These are phyloP conservation scores for Odontocolon sp. DNA, from an alignment of 2,888 invertebrate species.

Conservation along the genomic window DNA sequence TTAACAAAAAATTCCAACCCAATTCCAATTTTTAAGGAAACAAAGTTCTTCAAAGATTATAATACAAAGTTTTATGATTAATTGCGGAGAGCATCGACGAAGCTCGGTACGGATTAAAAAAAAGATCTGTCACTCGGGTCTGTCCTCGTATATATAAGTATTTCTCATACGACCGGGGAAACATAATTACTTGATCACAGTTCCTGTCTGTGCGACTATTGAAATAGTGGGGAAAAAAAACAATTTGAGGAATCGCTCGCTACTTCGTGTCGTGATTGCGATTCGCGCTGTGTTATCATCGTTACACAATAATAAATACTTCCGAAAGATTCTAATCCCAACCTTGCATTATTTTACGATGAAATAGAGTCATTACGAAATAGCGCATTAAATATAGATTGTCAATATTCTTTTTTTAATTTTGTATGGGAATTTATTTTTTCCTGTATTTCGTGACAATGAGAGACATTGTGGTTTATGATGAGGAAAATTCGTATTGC, in stretches of 20 bases:
- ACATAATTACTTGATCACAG: constrained; percentile 23
- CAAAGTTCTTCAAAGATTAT: too few relatives aligned
- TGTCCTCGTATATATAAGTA: neutral
- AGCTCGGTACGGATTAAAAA: too few relatives aligned
- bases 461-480: neutral
- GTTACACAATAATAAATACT: constrained; percentile 28
- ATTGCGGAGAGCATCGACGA: too few relatives aligned
- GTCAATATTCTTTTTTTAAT: neutral
- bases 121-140: too few relatives aligned
- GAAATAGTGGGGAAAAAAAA: neutral
- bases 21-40: too few relatives aligned
- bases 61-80: too few relatives aligned
- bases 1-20: too few relatives aligned
- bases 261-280: neutral
- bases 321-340: constrained; percentile 28
- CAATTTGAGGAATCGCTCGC: neutral
- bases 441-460: neutral
- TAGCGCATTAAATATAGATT: neutral
- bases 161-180: neutral
- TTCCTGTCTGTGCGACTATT: constrained; percentile 10
- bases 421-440: neutral
- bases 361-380: neutral
- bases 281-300: constrained; percentile 11
- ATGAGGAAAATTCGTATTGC: neutral
- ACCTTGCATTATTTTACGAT: neutral